phyloP scores from a whole-genome alignment of 2,888 invertebrate genomes.

The Marronus borbonicus region DNA sequence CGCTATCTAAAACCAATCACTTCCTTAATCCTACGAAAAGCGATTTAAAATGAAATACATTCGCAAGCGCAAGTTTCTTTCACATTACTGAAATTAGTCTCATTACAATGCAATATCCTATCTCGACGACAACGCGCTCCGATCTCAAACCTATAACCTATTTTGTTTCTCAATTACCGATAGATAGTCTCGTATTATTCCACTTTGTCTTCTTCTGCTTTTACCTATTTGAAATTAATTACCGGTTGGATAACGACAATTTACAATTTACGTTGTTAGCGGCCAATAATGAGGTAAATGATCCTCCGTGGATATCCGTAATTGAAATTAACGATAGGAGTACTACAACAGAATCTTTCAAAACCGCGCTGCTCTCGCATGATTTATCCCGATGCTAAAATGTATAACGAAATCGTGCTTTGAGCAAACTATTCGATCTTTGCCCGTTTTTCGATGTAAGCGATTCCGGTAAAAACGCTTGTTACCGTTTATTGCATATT shows the following conservation, averaged over 20 bases:
- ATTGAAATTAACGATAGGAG: conserved; percentile 11
- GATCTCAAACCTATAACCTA: background rate
- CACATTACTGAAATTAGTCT: background rate
- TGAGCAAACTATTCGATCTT: background rate
- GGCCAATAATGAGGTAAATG: background rate
- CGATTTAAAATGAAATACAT: no score
- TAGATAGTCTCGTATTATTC: no score
- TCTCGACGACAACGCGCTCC: background rate
- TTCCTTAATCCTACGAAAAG: no score
- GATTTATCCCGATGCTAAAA: conserved; percentile 10
- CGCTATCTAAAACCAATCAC: no score
- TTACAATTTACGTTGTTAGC: conserved; percentile 17
- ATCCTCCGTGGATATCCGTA: conserved; percentile 2
- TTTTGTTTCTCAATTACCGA: background rate
- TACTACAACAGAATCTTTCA: background rate
- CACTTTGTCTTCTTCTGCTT: background rate
- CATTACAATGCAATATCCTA: conserved; percentile 13
- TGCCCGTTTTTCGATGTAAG: background rate
- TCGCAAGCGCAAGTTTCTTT: background rate
- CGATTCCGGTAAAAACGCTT: background rate
- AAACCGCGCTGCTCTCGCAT: conserved; percentile 3
- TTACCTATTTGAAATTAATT: conserved; percentile 16
- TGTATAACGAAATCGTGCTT: conserved; percentile 6
- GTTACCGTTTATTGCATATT: background rate
- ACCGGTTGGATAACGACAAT: background rate